Conservation (phyloP, 2,888 invertebrate species). For the Macrophya alboannulata region DNA sequence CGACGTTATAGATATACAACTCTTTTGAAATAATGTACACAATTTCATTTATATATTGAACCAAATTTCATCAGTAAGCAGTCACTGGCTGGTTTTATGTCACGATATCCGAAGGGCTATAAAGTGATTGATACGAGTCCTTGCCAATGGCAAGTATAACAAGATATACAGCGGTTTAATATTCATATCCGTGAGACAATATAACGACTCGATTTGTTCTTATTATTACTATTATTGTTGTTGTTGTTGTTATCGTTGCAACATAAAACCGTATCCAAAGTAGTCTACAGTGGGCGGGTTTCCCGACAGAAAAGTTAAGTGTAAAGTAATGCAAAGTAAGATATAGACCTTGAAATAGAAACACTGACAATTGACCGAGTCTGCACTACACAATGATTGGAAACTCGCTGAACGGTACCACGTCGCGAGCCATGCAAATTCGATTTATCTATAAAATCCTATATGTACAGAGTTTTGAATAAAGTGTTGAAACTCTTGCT, state of each 20-base stretch:
- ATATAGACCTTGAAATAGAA: constrained; percentile 41
- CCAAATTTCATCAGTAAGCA: neutral
- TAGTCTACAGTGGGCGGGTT: neutral
- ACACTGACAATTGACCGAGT: constrained; percentile 10
- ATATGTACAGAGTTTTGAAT: constrained; percentile 1
- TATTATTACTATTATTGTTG: neutral
- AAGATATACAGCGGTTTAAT: neutral
- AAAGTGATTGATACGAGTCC: constrained; percentile 35
- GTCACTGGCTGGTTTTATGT: neutral
- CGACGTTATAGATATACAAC: too few relatives aligned
- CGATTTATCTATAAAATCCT: neutral
- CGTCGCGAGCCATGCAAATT: constrained; percentile 43
- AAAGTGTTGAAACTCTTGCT: constrained; percentile 32
- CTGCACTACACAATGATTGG: neutral
- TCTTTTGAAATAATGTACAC: neutral
- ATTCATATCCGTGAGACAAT: constrained; percentile 34
- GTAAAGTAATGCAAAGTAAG: neutral
- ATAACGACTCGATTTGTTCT: neutral
- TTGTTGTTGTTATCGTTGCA: constrained; percentile 2
- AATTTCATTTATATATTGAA: neutral
- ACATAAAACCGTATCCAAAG: constrained; percentile 9
- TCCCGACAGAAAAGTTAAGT: neutral
- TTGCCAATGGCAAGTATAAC: constrained; percentile 25
- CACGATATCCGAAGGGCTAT: neutral
- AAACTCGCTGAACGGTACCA: constrained; percentile 36